Evolutionary conservation across 2,888 invertebrate genomes (phyloP), one percentile per base, ranked within the genome.

Genomic region (Xylocampa areola): DNA sequence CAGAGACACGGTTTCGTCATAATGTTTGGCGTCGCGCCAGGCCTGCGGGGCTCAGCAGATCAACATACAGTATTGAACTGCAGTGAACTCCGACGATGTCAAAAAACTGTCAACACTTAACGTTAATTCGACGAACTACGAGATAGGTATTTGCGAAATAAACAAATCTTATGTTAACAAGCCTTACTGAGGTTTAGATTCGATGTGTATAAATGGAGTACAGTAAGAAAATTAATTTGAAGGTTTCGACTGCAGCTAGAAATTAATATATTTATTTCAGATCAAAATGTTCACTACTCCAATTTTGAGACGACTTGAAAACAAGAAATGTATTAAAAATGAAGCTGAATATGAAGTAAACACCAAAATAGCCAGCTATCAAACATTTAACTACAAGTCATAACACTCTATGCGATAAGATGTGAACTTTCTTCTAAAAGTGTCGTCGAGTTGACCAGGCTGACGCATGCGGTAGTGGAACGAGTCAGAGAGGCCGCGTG

Each of bases 401-500:
- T 63, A 44, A 62, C 37, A 54, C 41, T 41, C 47, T 44, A 63
- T 19, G 30, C 17, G 61, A 50, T 54, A 66, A 60, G 67, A 63
- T 39, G 52, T 40, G 16, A 75, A 75, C 59, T 75, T 72, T 70
- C 59, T 70, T 73, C 19, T n/a, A 44, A 37, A 65, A 67, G 51
- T 76, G 68, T 63, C 59, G 53, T 68, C 49, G 75, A 81, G 80
- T 82, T 86, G 87, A 82, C 84, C 84, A 82, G 86, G 87, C 82
- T 92, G 92, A 90, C 92, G 92, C 92, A 92, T 92, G 91, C 91
- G 92, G 91, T 83, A 86, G 77, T 70, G 77, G 71, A 72, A 61
- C 74, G 75, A 87, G 90, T 88, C 88, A 85, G 88, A 86, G 73
- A 81, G 76, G 48, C 61, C 59, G 57, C 47, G 68, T 65, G 74